Conservation (phyloP, 2,797 vertebrate species). For the Pseudocheirus occidentalis region DNA sequence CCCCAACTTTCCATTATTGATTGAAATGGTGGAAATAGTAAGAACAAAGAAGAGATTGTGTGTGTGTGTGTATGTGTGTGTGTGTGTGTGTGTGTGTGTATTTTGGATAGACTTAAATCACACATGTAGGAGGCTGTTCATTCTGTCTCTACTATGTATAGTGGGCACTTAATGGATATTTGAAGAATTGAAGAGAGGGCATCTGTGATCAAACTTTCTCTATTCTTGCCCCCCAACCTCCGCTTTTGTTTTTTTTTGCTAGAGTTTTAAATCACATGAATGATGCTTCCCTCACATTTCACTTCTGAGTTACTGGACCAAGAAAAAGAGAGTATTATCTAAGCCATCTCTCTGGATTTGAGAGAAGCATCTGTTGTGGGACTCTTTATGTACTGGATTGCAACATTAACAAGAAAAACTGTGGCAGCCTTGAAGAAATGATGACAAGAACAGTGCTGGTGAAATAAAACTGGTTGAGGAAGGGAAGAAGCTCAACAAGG, state of each 20-base stretch:
- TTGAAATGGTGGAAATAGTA: not conserved
- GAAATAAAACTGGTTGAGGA: not conserved
- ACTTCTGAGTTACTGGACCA: not conserved
- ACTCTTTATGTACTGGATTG: not conserved
- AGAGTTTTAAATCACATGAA: not conserved
- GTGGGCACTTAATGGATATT: not conserved
- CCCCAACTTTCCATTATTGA: not conserved
- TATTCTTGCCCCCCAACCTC: not conserved
- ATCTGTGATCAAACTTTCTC: not conserved
- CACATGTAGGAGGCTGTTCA: not conserved
- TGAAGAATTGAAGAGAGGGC: not conserved
- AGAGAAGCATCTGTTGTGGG: not conserved
- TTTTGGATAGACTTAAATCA: not conserved
- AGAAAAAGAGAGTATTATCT: not conserved
- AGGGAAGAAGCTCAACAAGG: not conserved
- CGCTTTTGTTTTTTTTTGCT: slow-evolving; percentile 22
- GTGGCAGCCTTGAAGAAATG: slow-evolving; percentile 10
- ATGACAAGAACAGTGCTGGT: not conserved
- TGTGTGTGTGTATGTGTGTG: no score
- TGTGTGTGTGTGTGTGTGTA: not conserved
- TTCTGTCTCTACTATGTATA: not conserved
- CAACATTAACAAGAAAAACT: not conserved
- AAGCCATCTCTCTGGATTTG: not conserved
- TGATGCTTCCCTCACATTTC: not conserved
- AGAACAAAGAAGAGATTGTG: not conserved